Percentiles rank a stretch among this genome's conserved stretches.
phyloP scores from a whole-genome alignment of 2,888 invertebrate genomes.

The Pheosia gnoma region DNA sequence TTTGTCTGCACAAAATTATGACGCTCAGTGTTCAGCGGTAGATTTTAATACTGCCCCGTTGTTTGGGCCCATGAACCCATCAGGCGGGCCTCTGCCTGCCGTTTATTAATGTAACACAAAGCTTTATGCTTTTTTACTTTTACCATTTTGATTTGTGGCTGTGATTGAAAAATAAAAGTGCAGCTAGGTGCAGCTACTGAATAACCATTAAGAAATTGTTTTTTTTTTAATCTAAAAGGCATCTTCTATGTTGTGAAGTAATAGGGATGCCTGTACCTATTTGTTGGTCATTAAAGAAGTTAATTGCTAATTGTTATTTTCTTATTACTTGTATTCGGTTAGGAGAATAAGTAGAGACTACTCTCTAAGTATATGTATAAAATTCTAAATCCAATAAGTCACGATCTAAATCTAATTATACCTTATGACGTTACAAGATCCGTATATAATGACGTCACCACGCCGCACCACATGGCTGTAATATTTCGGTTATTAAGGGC shows the following conservation, averaged over 20 bases:
- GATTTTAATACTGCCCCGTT: constrained; percentile 39
- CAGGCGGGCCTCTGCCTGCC: background rate
- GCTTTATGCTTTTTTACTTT: constrained; percentile 3
- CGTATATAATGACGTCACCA: constrained; percentile 55
- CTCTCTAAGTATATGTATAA: no score
- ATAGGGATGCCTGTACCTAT: no score
- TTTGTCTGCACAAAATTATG: constrained; percentile 50
- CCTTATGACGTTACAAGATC: constrained; percentile 43
- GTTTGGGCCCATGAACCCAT: constrained; percentile 16
- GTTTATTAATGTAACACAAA: background rate
- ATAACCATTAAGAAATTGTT: no score
- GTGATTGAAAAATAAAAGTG: background rate
- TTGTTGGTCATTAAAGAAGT: no score
- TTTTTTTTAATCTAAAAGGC: no score
- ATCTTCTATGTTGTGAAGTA: no score
- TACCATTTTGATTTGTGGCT: background rate
- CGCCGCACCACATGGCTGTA: constrained; percentile 48
- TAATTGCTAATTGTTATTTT: no score
- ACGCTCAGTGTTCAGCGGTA: constrained; percentile 31
- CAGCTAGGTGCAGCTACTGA: background rate
- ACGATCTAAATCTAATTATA: constrained; percentile 53
- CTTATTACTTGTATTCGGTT: no score
- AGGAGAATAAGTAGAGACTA: no score
- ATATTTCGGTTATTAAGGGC: constrained; percentile 47
- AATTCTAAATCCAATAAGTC: background rate